Conservation (phyloP, 2,888 invertebrate genomes). For the Pachycephus smyrnensis region DNA sequence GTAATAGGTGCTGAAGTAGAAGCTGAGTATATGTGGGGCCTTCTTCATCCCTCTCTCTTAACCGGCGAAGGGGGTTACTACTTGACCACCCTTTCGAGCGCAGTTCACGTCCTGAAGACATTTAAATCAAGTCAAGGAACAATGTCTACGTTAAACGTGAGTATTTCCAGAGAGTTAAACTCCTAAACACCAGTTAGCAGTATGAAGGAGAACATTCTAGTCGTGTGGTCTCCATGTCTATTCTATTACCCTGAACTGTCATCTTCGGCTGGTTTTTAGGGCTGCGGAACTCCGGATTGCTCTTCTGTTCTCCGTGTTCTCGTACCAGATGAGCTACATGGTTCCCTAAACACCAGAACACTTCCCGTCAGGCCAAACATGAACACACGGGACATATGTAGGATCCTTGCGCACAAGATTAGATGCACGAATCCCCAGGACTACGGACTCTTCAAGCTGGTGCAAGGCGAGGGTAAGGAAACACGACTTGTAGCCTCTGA, state of each 20-base stretch:
- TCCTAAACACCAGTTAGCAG: background rate
- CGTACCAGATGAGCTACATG: constrained; percentile 93
- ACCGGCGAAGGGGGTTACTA: constrained; percentile 96
- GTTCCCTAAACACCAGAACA: constrained; percentile 90
- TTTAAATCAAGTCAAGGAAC: constrained; percentile 64
- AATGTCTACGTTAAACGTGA: constrained; percentile 62
- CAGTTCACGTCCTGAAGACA: constrained; percentile 88
- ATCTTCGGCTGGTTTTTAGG: constrained; percentile 38
- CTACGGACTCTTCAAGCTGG: constrained; percentile 90
- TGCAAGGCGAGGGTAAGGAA: constrained; percentile 86
- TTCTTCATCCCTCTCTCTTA: constrained; percentile 89
- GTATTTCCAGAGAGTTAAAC: constrained; percentile 13
- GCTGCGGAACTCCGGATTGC: constrained; percentile 69
- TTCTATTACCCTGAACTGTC: background rate
- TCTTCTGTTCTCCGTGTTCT: constrained; percentile 88
- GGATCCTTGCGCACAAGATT: constrained; percentile 94
- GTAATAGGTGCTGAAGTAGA: constrained; percentile 94
- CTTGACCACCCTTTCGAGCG: constrained; percentile 92
- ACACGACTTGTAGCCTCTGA: background rate
- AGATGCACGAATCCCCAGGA: constrained; percentile 97
- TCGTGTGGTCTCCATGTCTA: background rate
- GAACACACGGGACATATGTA: constrained; percentile 92
- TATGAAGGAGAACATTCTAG: background rate
- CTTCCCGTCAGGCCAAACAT: constrained; percentile 94
- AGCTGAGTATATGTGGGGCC: constrained; percentile 95